Conservation (phyloP, 2,888 invertebrate species). For the Caenorhabditis angaria region DNA sequence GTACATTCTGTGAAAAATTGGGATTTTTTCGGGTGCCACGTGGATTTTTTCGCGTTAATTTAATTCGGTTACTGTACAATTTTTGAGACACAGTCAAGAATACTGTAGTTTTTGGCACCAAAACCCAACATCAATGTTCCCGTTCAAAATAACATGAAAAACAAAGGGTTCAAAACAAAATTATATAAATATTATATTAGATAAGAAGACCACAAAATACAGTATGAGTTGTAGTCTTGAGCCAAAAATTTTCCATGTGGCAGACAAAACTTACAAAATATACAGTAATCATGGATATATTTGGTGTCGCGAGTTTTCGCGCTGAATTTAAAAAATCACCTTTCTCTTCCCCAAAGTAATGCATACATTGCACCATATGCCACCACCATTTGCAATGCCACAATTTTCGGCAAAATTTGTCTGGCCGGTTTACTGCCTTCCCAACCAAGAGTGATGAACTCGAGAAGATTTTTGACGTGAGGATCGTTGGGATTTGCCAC, state of each 20-base stretch:
- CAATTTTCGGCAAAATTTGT: slow-evolving; percentile 27
- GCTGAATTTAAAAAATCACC: slow-evolving; percentile 36
- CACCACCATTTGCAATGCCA: slow-evolving; percentile 54
- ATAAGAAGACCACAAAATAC: not conserved
- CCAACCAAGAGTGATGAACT: slow-evolving; percentile 50
- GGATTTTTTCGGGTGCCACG: too few species aligned
- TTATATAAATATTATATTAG: not conserved
- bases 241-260: too few species aligned
- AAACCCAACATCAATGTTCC: too few species aligned
- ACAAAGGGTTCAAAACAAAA: too few species aligned
- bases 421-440: slow-evolving; percentile 45
- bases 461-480: slow-evolving; percentile 42
- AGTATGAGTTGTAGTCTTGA: too few species aligned
- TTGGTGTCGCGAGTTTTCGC: too few species aligned
- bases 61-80: too few species aligned
- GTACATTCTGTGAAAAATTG: slow-evolving; percentile 66
- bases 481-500: slow-evolving; percentile 10
- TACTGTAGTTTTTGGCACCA: not conserved
- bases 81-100: too few species aligned
- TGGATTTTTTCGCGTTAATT: too few species aligned
- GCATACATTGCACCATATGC: slow-evolving; percentile 56
- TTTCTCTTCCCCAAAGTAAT: slow-evolving; percentile 60
- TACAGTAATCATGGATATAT: too few species aligned
- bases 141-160: too few species aligned
- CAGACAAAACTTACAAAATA: too few species aligned